Conservation (phyloP, 2,888 invertebrate genomes). For the Apoda limacodes region DNA sequence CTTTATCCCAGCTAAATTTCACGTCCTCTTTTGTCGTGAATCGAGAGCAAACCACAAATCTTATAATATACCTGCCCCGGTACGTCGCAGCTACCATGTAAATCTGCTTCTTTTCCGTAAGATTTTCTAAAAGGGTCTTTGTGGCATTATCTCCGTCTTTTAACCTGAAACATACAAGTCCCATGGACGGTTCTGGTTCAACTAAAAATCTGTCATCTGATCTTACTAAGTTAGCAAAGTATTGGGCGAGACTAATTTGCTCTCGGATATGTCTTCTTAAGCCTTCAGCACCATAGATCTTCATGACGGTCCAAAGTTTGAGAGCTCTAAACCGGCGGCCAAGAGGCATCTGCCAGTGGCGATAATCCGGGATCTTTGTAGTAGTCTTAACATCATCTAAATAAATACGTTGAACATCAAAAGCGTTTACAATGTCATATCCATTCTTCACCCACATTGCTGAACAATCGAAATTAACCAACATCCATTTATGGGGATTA, state of each 20-base stretch:
- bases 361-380: slow-evolving; percentile 69
- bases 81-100: slow-evolving; percentile 85
- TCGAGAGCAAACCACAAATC: slow-evolving; percentile 86
- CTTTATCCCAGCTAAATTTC: slow-evolving; percentile 77
- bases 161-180: slow-evolving; percentile 90
- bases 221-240: slow-evolving; percentile 79
- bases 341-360: slow-evolving; percentile 90
- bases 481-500: slow-evolving; percentile 96
- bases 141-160: slow-evolving; percentile 79
- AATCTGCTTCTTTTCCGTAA: slow-evolving; percentile 81
- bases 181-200: slow-evolving; percentile 77
- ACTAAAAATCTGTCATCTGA: slow-evolving; percentile 85
- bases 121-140: slow-evolving; percentile 75
- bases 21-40: slow-evolving; percentile 78
- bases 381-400: slow-evolving; percentile 72
- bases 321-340: slow-evolving; percentile 90
- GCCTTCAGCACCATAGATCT: slow-evolving; percentile 84
- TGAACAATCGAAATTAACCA: slow-evolving; percentile 96
- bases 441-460: slow-evolving; percentile 92
- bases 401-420: slow-evolving; percentile 92
- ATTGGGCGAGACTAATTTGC: slow-evolving; percentile 79
- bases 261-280: slow-evolving; percentile 81
- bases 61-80: slow-evolving; percentile 75
- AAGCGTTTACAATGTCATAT: slow-evolving; percentile 82
- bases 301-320: slow-evolving; percentile 94